A percentile compares a stretch with the other conserved stretches of the same genome.
phyloP scores from a whole-genome alignment of 2,113 vertebrate genomes.

The Vulpes lagopus region DNA sequence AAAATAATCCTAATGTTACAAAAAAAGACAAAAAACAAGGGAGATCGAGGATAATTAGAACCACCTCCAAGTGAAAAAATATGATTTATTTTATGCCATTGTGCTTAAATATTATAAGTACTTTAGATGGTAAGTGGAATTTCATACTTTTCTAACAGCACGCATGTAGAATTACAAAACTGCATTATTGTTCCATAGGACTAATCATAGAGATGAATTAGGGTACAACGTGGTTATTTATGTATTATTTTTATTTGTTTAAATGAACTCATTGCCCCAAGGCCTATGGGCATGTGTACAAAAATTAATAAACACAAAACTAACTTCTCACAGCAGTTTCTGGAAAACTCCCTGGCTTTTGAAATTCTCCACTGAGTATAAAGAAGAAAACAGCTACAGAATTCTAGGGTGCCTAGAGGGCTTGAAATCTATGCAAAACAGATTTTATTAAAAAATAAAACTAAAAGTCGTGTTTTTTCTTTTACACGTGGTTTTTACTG shows the following conservation, averaged over 20 bases:
- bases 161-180: slow-evolving; percentile 42
- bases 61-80: slow-evolving; percentile 43
- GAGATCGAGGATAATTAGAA: slow-evolving; percentile 17
- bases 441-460: slow-evolving; percentile 73
- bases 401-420: slow-evolving; percentile 66
- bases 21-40: background rate
- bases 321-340: slow-evolving; percentile 69
- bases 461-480: slow-evolving; percentile 44
- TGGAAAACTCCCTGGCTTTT: slow-evolving; percentile 61
- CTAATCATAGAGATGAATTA: slow-evolving; percentile 64
- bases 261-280: slow-evolving; percentile 73
- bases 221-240: slow-evolving; percentile 55
- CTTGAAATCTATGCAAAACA: slow-evolving; percentile 68
- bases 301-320: slow-evolving; percentile 77
- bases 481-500: slow-evolving; percentile 43
- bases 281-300: slow-evolving; percentile 66
- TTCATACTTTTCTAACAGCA: background rate
- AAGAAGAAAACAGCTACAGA: slow-evolving; percentile 61
- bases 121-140: background rate
- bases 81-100: slow-evolving; percentile 22
- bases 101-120: slow-evolving; percentile 4
- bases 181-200: slow-evolving; percentile 27
- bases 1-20: slow-evolving; percentile 17
- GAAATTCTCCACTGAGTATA: slow-evolving; percentile 71
- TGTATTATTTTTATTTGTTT: slow-evolving; percentile 76